Evolutionary conservation across 2,888 invertebrate species (phyloP), one percentile per base, ranked within the genome.

Genomic region (Nephrocerus scutellatus): DNA sequence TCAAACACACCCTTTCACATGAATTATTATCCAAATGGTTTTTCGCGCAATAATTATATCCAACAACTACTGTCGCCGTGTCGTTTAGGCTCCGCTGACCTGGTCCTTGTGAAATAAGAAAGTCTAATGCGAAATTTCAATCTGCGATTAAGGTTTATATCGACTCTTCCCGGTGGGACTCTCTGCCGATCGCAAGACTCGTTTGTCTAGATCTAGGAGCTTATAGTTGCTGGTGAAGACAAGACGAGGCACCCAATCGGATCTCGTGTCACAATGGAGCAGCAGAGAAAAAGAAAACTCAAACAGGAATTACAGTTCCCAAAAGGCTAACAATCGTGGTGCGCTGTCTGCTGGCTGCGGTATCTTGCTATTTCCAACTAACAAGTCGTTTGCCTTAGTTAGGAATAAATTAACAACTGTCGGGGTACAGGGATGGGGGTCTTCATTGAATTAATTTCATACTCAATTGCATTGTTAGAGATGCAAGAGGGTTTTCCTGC

Each of bases 91-190:
- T 40, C 48, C 49, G 51, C 50, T 53, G 63, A 60, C 62, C 60
- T 63, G 62, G 60, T 62, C 48, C 35, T 51, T 56, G 54, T 59
- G 64, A 58, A 62, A 62, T 57, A 57, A 51, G 59, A 63, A 64
- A 58, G 60, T 60, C 58, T 62, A 66, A 65, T 66, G 66, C 62
- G 57, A 59, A 50, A 54, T 62, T 60, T 58, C 57, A 56, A 56
- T 52, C 52, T 51, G 47, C 51, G 57, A 52, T 59, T 62, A 59
- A 56, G 58, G 59, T 62, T 64, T 62, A 8, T 22, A 9, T 22
- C 23, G 23, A 22, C 23, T 8, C 23, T 22, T 9, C 8, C n/a
- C 8, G 8, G 8, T 22, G 10, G 8, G 23, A 9, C n/a, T 22
- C 8, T 10, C 8, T 22, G 23, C n/a, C 8, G 23, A 9, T 9